Evolutionary conservation across 2,797 vertebrate genomes (phyloP).

Genomic region (Takifugu ocellatus): DNA sequence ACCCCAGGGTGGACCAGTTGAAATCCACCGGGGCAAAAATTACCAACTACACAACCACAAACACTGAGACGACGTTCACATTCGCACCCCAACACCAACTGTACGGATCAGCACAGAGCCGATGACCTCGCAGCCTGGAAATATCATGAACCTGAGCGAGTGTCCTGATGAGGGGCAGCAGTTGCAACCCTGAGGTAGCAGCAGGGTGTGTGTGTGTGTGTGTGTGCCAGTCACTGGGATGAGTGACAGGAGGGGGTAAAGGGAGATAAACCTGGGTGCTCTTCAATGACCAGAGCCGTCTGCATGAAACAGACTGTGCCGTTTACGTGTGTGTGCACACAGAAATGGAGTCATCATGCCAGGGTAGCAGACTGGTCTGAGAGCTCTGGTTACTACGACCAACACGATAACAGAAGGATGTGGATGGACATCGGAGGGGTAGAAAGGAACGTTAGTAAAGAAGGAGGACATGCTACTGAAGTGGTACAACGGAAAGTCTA

Average conservation of each 20-base stretch:
- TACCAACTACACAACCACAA: slow-evolving; percentile 56
- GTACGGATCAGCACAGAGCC: slow-evolving; percentile 7
- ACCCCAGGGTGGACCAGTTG: slow-evolving; percentile 34
- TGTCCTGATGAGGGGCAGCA: too few species aligned
- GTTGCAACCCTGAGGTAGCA: not conserved
- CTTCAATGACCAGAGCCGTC: slow-evolving; percentile 36
- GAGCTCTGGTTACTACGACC: slow-evolving; percentile 53
- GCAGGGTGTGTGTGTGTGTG: not conserved
- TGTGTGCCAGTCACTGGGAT: slow-evolving; percentile 7
- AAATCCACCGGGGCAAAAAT: slow-evolving; percentile 46
- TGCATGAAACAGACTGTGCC: slow-evolving; percentile 14
- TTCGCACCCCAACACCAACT: slow-evolving; percentile 20
- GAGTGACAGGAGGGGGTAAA: slow-evolving; percentile 7
- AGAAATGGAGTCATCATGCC: slow-evolving; percentile 35
- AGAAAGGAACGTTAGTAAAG: slow-evolving; percentile 63
- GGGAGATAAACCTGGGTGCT: slow-evolving; percentile 30
- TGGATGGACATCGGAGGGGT: slow-evolving; percentile 22
- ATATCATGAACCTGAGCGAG: not conserved
- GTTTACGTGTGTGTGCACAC: slow-evolving; percentile 7
- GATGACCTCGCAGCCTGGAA: slow-evolving; percentile 6
- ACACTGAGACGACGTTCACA: slow-evolving; percentile 48
- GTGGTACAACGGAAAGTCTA: slow-evolving; percentile 76
- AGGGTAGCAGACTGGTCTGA: slow-evolving; percentile 22
- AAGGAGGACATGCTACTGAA: slow-evolving; percentile 71
- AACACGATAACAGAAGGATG: slow-evolving; percentile 47